Conservation (phyloP, 2,888 invertebrate genomes). For the Eulithis prunata region DNA sequence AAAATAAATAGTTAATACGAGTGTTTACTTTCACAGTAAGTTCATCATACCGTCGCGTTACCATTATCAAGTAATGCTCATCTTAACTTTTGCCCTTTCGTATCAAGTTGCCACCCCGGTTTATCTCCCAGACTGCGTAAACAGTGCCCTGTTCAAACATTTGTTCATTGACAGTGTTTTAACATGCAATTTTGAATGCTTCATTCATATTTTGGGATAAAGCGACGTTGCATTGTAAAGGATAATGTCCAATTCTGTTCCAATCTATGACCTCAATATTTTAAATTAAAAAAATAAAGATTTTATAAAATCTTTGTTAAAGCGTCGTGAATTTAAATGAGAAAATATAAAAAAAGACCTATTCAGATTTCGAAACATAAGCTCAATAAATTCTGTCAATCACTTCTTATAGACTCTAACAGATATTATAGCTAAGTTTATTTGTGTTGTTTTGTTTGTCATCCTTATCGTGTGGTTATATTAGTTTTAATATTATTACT, state of each 20-base stretch:
- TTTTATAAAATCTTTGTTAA: not conserved
- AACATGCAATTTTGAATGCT: conserved; percentile 53
- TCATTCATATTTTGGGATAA: conserved; percentile 21
- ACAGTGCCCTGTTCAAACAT: conserved; percentile 62
- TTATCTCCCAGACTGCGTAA: conserved; percentile 67
- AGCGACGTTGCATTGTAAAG: not conserved
- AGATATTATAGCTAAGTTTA: too few relatives aligned
- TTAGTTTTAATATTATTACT: not conserved
- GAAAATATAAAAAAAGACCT: too few relatives aligned
- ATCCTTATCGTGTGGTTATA: too few relatives aligned
- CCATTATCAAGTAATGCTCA: conserved; percentile 67
- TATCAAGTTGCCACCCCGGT: conserved; percentile 76
- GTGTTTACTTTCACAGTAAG: conserved; percentile 66
- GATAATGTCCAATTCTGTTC: too few relatives aligned
- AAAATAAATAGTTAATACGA: conserved; percentile 35
- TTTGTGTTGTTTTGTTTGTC: too few relatives aligned
- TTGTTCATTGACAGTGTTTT: conserved; percentile 63
- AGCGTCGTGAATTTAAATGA: too few relatives aligned
- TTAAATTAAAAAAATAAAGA: too few relatives aligned
- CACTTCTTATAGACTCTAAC: too few relatives aligned
- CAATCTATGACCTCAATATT: too few relatives aligned
- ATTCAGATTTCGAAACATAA: too few relatives aligned
- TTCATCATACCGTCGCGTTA: conserved; percentile 74
- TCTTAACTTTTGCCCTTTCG: conserved; percentile 73
- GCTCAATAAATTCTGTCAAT: too few relatives aligned